Conservation (phyloP, 1,140 invertebrate genomes). For the Heliothis virescens region DNA sequence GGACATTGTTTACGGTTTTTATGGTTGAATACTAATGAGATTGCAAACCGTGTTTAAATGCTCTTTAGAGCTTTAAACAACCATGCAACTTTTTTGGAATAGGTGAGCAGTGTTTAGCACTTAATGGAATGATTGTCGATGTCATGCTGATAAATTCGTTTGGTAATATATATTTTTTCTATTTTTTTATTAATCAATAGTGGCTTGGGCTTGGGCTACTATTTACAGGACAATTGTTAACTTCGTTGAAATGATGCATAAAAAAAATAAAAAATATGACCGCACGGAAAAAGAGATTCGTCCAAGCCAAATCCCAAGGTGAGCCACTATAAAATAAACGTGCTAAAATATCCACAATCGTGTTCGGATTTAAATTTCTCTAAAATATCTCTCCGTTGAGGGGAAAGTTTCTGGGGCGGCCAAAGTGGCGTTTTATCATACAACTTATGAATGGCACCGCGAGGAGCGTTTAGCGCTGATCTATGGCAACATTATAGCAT, state of each 20-base stretch:
- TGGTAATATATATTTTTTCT: too few species aligned
- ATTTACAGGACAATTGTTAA: too few species aligned
- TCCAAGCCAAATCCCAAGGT: not conserved
- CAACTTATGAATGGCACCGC: conserved; percentile 57
- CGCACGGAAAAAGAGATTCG: not conserved
- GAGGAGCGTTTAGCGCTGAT: conserved; percentile 55
- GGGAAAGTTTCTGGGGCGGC: conserved; percentile 44
- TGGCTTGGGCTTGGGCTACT: too few species aligned
- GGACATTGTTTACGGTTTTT: conserved; percentile 30
- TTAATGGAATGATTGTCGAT: too few species aligned
- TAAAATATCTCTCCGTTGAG: conserved; percentile 40
- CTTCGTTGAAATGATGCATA: too few species aligned
- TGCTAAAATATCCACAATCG: conserved; percentile 43
- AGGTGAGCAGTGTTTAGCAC: too few species aligned
- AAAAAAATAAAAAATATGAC: too few species aligned
- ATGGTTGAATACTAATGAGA: conserved; percentile 22
- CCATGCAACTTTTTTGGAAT: too few species aligned
- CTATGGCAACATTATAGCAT: conserved; percentile 54
- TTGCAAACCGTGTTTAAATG: not conserved
- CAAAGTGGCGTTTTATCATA: conserved; percentile 55
- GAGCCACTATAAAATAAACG: conserved; percentile 19
- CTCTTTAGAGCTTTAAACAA: too few species aligned
- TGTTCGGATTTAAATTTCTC: conserved; percentile 37
- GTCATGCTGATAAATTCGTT: too few species aligned
- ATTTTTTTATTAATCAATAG: too few species aligned